Percentiles rank a stretch among this genome's conserved stretches.
Conservation (phyloP, 2,113 vertebrate genomes). For the Brachirus orientalis region DNA sequence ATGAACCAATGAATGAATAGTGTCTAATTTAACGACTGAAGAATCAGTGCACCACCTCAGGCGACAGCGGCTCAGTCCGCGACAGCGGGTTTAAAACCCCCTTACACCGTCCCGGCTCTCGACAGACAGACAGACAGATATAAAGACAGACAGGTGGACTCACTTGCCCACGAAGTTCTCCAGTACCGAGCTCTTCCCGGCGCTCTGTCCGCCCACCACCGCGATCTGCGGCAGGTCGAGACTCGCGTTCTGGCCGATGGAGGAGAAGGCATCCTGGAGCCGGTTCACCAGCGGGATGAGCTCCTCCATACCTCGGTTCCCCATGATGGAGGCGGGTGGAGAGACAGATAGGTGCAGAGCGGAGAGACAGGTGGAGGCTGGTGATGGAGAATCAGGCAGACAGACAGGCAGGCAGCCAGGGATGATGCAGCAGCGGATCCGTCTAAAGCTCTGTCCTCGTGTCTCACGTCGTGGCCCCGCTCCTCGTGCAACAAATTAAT, state of each 20-base stretch:
- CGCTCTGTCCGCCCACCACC: slow-evolving; percentile 95
- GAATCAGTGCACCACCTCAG: not conserved
- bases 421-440: slow-evolving; percentile 23
- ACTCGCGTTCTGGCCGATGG: slow-evolving; percentile 92
- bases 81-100: not conserved
- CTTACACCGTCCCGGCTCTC: not conserved
- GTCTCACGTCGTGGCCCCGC: slow-evolving; percentile 7
- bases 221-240: slow-evolving; percentile 96
- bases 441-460: slow-evolving; percentile 4
- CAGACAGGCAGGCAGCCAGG: not conserved
- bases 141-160: slow-evolving; percentile 52
- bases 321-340: slow-evolving; percentile 77
- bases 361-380: not conserved
- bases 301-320: slow-evolving; percentile 96
- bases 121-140: not conserved
- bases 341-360: not conserved
- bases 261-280: slow-evolving; percentile 92
- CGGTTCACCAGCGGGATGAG: slow-evolving; percentile 94
- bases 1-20: too few species aligned
- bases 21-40: not conserved
- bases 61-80: not conserved
- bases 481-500: not conserved
- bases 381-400: not conserved
- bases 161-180: slow-evolving; percentile 98
- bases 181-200: slow-evolving; percentile 96